Evolutionary conservation across 2,797 vertebrate species (phyloP).

Genomic region (Synanceia verrucosa): DNA sequence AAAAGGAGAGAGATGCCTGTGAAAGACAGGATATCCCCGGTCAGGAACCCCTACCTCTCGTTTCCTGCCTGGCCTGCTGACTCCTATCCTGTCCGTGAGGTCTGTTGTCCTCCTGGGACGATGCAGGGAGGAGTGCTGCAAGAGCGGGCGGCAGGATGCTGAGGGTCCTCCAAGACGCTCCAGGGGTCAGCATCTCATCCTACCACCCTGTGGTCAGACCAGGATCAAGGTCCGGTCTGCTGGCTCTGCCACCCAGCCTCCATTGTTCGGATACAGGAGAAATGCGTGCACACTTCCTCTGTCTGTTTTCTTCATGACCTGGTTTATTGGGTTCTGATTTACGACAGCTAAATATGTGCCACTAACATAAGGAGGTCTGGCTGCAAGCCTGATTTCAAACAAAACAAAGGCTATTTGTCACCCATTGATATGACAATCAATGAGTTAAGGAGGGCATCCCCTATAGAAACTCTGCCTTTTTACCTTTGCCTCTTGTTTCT

Average conservation of each 20-base stretch:
- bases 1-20: conserved; percentile 50
- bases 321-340: conserved; percentile 72
- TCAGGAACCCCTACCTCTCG: conserved; percentile 74
- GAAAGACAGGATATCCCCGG: conserved; percentile 84
- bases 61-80: conserved; percentile 74
- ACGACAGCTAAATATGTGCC: conserved; percentile 40
- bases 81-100: conserved; percentile 67
- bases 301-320: conserved; percentile 74
- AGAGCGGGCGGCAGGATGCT: conserved; percentile 69
- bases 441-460: neutral
- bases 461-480: conserved; percentile 34
- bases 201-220: conserved; percentile 7
- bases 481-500: conserved; percentile 19
- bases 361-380: conserved; percentile 20
- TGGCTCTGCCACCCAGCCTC: conserved; percentile 38
- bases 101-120: conserved; percentile 47
- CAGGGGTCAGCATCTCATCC: conserved; percentile 67
- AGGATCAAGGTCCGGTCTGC: conserved; percentile 50
- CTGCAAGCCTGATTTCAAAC: conserved; percentile 34
- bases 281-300: conserved; percentile 68
- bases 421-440: conserved; percentile 51
- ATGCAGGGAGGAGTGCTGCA: conserved; percentile 32
- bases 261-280: conserved; percentile 77
- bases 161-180: conserved; percentile 75
- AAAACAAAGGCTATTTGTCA: conserved; percentile 48